phyloP scores from a whole-genome alignment of 2,797 vertebrate genomes.

The Hephaestus fuliginosus region DNA sequence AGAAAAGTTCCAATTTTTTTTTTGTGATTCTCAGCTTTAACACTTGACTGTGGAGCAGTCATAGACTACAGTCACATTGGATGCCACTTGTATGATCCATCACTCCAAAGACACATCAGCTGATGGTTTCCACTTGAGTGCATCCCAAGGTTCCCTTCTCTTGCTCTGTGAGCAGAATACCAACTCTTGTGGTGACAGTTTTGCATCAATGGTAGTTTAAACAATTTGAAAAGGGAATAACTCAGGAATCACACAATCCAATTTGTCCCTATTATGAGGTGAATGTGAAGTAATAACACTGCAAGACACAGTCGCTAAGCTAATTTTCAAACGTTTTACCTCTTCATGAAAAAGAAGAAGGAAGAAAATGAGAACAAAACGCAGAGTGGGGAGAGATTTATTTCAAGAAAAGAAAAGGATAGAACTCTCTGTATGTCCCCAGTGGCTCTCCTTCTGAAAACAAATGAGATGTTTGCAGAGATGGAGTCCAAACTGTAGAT shows the following conservation, averaged over 20 bases:
- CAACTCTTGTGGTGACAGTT: background rate
- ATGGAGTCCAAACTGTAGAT: slow-evolving; percentile 20
- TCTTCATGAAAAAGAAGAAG: background rate
- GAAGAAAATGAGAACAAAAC: background rate
- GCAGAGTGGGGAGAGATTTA: background rate
- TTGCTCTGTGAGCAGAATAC: background rate
- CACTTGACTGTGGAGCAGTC: background rate
- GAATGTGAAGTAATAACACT: background rate
- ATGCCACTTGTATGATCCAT: background rate
- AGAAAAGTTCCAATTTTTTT: background rate
- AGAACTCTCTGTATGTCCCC: slow-evolving; percentile 2
- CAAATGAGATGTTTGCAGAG: slow-evolving; percentile 31
- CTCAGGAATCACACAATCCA: background rate
- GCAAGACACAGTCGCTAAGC: background rate
- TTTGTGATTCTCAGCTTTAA: background rate
- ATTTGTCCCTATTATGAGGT: background rate
- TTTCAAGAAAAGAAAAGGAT: background rate
- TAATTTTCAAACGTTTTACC: background rate
- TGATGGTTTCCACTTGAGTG: slow-evolving; percentile 31
- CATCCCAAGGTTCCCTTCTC: background rate
- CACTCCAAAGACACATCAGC: background rate
- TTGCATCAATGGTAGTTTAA: background rate
- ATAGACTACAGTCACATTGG: background rate
- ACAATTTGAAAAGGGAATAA: background rate
- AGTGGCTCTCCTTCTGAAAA: slow-evolving; percentile 23